These are phyloP conservation scores for Acronicta alni DNA, from an alignment of 2,888 invertebrate species.

Conservation along the genomic window DNA sequence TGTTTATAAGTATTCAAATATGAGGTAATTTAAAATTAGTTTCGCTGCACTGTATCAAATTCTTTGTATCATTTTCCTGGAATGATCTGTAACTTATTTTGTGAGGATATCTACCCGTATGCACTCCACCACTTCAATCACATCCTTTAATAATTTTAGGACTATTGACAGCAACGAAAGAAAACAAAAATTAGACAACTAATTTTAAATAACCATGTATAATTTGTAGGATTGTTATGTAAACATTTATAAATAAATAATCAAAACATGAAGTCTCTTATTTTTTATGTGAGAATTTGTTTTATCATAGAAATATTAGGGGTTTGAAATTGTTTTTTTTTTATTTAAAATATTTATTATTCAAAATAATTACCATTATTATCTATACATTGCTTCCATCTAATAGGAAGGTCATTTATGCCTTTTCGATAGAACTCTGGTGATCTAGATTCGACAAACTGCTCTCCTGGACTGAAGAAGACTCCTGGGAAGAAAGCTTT, in stretches of 20 bases:
- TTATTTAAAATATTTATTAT: too few species aligned
- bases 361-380: too few species aligned
- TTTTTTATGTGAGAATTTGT: too few species aligned
- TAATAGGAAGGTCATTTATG: too few species aligned
- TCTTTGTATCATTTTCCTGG: conserved; percentile 8
- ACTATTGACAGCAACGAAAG: background rate
- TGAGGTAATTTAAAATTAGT: conserved; percentile 55
- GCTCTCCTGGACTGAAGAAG: too few species aligned
- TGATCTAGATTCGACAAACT: too few species aligned
- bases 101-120: conserved; percentile 2
- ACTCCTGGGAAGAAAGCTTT: too few species aligned
- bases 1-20: conserved; percentile 71
- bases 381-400: too few species aligned
- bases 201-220: conserved; percentile 50
- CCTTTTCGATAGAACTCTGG: too few species aligned
- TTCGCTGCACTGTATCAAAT: conserved; percentile 12
- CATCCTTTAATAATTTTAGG: conserved; percentile 1
- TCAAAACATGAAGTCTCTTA: background rate
- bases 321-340: too few species aligned
- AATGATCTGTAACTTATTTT: conserved; percentile 1
- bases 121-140: background rate
- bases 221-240: conserved; percentile 45
- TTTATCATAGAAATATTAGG: too few species aligned
- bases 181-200: conserved; percentile 22
- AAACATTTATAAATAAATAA: conserved; percentile 43